These are phyloP conservation scores for Elgaria multicarinata DNA, from an alignment of 2,113 vertebrate genomes.

Conservation along the genomic window DNA sequence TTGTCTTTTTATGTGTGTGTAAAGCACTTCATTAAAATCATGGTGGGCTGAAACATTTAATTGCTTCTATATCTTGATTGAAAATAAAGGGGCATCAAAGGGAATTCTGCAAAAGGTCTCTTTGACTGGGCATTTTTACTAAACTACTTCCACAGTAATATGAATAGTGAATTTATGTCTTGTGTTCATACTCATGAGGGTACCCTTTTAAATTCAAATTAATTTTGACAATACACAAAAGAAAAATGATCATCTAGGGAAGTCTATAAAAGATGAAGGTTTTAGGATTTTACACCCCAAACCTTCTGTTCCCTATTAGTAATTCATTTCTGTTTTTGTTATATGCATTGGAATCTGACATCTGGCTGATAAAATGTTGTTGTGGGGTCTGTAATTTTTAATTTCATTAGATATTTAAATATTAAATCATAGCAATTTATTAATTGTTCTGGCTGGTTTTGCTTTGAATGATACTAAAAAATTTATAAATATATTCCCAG, in stretches of 20 bases:
- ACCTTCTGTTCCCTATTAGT: constrained; percentile 23
- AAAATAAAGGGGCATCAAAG: constrained; percentile 2
- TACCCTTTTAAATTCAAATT: constrained; percentile 22
- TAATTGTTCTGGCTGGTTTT: background rate
- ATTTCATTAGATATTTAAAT: constrained; percentile 9
- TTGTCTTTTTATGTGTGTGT: background rate
- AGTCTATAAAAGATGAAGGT: constrained; percentile 6
- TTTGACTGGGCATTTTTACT: background rate
- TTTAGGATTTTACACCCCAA: constrained; percentile 8
- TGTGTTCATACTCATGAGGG: constrained; percentile 24
- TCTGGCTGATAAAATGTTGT: background rate
- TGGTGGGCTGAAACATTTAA: background rate
- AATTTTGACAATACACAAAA: constrained; percentile 35
- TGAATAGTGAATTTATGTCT: background rate
- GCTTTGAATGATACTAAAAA: background rate
- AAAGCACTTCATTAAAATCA: background rate
- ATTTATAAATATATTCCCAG: constrained; percentile 11
- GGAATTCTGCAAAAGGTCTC: constrained; percentile 2
- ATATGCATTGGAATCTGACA: background rate
- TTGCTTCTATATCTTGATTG: background rate
- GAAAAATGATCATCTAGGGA: constrained; percentile 29
- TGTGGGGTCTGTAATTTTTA: background rate
- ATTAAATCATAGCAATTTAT: constrained; percentile 8
- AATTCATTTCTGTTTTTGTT: constrained; percentile 1
- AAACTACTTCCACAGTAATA: background rate